phyloP scores from a whole-genome alignment of 1,140 invertebrate genomes.

The Dendrolimus kikuchii region DNA sequence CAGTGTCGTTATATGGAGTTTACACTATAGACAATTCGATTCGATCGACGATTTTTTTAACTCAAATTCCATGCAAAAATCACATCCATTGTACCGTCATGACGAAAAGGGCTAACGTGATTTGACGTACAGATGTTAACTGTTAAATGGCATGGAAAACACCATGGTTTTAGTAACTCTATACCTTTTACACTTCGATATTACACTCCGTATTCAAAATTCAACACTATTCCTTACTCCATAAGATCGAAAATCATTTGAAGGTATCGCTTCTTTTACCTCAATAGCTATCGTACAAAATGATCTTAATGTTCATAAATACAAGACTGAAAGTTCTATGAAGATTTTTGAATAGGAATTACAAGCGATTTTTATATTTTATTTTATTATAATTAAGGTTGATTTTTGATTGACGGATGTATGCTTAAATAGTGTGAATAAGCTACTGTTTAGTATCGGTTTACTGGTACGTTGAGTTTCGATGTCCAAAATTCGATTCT shows the following conservation, averaged over 20 bases:
- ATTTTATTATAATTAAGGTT: conserved; percentile 13
- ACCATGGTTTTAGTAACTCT: conserved; percentile 52
- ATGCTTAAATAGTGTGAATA: conserved; percentile 38
- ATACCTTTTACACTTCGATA: conserved; percentile 26
- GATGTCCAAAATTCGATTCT: conserved; percentile 52
- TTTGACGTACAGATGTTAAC: conserved; percentile 58
- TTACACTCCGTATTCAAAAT: conserved; percentile 14
- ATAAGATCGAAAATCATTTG: not conserved
- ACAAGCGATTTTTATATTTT: conserved; percentile 15
- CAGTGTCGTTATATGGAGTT: too few species aligned
- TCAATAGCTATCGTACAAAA: too few species aligned
- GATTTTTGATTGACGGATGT: conserved; percentile 18
- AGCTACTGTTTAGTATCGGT: conserved; percentile 61
- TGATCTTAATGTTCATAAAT: too few species aligned
- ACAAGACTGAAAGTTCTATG: conserved; percentile 24
- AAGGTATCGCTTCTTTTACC: not conserved
- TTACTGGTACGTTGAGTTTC: conserved; percentile 52
- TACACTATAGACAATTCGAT: too few species aligned
- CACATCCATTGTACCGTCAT: conserved; percentile 25
- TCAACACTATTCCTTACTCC: conserved; percentile 13
- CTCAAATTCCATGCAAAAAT: conserved; percentile 6
- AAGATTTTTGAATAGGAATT: not conserved
- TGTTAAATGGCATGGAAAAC: conserved; percentile 62
- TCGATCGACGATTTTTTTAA: too few species aligned
- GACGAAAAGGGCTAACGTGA: conserved; percentile 34